Conservation (phyloP, 2,797 vertebrate species). For the Crenichthys baileyi region DNA sequence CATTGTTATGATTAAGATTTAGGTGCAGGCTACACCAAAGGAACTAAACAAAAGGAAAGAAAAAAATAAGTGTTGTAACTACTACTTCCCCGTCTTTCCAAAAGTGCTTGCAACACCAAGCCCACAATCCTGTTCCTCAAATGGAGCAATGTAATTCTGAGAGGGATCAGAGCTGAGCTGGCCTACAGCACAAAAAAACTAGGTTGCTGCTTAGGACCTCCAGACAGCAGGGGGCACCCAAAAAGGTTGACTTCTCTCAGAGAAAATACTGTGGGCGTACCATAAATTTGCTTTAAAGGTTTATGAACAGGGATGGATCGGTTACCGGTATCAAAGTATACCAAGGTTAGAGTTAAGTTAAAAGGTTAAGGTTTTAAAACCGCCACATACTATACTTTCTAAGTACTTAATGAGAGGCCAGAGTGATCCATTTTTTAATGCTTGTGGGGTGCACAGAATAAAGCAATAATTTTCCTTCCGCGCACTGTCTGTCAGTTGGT, state of each 20-base stretch:
- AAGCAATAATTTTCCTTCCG: not conserved
- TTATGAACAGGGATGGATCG: not conserved
- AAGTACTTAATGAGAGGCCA: not conserved
- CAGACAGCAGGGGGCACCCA: not conserved
- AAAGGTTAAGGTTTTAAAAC: not conserved
- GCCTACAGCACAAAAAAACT: not conserved
- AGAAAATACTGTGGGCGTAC: not conserved
- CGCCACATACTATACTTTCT: not conserved
- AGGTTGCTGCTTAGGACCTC: not conserved
- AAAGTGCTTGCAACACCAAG: slow-evolving; percentile 55
- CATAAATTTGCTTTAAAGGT: not conserved
- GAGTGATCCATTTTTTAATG: not conserved
- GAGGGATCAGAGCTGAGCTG: not conserved
- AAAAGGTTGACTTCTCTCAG: not conserved
- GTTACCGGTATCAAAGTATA: not conserved
- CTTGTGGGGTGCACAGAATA: no score
- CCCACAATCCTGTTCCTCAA: slow-evolving; percentile 67
- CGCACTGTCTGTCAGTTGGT: not conserved
- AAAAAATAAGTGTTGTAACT: slow-evolving; percentile 37
- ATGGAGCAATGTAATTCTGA: slow-evolving; percentile 40
- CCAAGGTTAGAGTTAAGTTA: not conserved
- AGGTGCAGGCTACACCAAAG: slow-evolving; percentile 39
- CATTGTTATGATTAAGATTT: slow-evolving; percentile 32
- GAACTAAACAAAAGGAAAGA: slow-evolving; percentile 22
- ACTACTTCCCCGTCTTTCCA: slow-evolving; percentile 68